phyloP scores from a whole-genome alignment of 2,797 vertebrate species.

The Artibeus jamaicensis region DNA sequence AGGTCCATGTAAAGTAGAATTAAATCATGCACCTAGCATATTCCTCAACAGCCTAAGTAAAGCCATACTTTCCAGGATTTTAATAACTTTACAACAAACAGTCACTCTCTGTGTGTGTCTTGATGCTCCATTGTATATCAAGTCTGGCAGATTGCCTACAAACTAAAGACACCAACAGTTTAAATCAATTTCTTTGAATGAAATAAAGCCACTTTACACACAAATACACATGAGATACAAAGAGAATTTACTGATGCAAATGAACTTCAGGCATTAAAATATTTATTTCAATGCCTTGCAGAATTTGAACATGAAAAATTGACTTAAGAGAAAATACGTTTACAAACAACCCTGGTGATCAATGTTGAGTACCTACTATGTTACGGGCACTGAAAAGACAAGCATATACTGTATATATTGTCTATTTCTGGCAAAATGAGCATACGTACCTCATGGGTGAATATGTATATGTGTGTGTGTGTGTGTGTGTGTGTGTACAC shows the following conservation, averaged over 20 bases:
- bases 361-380: not conserved
- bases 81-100: conserved; percentile 51
- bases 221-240: conserved; percentile 10
- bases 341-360: not conserved
- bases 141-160: conserved; percentile 59
- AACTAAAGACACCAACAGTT: conserved; percentile 58
- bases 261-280: conserved; percentile 21
- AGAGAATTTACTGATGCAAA: conserved; percentile 45
- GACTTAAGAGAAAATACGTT: conserved; percentile 28
- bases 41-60: conserved; percentile 25
- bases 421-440: conserved; percentile 3
- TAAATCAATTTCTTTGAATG: conserved; percentile 65
- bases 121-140: conserved; percentile 52
- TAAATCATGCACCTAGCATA: not conserved
- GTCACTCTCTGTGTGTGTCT: conserved; percentile 7
- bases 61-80: conserved; percentile 51
- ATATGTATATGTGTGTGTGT: not conserved
- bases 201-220: conserved; percentile 55
- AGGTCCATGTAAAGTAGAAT: not conserved
- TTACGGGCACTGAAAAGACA: conserved; percentile 15
- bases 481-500: too few species aligned
- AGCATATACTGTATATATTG: not conserved
- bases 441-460: not conserved
- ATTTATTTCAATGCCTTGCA: conserved; percentile 10
- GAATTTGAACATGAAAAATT: conserved; percentile 51